These are phyloP conservation scores for Pseudeuparius sepicola DNA, from an alignment of 2,888 invertebrate species.

Conservation along the genomic window DNA sequence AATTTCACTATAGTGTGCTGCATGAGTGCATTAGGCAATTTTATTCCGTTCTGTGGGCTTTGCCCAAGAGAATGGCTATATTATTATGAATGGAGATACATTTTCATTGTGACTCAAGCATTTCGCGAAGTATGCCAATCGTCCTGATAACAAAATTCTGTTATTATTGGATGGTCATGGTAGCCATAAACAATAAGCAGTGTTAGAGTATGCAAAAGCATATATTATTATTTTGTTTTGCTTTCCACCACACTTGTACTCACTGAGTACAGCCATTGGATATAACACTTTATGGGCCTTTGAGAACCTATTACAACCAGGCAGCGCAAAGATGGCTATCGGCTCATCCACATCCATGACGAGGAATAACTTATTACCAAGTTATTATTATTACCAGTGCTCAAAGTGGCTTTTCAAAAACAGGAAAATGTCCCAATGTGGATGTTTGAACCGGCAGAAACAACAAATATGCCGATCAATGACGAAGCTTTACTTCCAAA, in stretches of 20 bases:
- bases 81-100: slow-evolving; percentile 2
- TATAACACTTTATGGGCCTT: slow-evolving; percentile 3
- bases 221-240: slow-evolving; percentile 1
- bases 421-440: slow-evolving; percentile 1
- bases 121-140: neutral
- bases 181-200: slow-evolving; percentile 1
- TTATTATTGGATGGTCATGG: slow-evolving; percentile 2
- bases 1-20: slow-evolving; percentile 2
- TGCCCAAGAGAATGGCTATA: slow-evolving; percentile 1
- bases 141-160: slow-evolving; percentile 1
- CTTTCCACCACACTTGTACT: slow-evolving; percentile 2
- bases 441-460: slow-evolving; percentile 1
- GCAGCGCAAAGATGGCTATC: slow-evolving; percentile 2
- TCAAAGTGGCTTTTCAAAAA: slow-evolving; percentile 2
- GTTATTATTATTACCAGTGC: neutral
- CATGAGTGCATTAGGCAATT: slow-evolving; percentile 2
- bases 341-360: slow-evolving; percentile 1
- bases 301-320: slow-evolving; percentile 1
- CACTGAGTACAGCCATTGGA: slow-evolving; percentile 1
- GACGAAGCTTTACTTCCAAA: slow-evolving; percentile 1
- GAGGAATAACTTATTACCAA: neutral
- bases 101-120: slow-evolving; percentile 3
- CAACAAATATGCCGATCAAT: slow-evolving; percentile 1
- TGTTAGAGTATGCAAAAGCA: slow-evolving; percentile 2
- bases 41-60: slow-evolving; percentile 1